phyloP scores from a whole-genome alignment of 2,797 vertebrate genomes.

The Forpus xanthops region DNA sequence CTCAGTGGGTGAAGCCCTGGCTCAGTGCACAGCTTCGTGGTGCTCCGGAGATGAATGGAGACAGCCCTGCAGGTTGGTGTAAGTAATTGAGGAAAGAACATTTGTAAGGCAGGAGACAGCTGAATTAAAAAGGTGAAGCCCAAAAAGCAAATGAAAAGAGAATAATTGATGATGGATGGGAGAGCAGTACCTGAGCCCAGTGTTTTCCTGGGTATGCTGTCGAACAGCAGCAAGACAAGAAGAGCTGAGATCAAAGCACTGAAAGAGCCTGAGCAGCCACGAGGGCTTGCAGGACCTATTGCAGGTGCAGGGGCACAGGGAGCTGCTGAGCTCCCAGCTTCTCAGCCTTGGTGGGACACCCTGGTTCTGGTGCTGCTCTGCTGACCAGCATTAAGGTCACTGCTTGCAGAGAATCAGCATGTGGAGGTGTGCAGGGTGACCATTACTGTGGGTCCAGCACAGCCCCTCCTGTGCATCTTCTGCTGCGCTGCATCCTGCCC shows the following conservation, averaged over 20 bases:
- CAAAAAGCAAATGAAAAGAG: slow-evolving; percentile 51
- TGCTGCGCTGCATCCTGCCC: not conserved
- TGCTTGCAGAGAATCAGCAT: not conserved
- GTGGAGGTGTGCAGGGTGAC: not conserved
- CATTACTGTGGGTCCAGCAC: not conserved
- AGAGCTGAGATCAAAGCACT: not conserved
- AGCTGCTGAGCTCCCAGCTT: not conserved
- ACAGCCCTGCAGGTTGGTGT: not conserved
- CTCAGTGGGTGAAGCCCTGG: not conserved
- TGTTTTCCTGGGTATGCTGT: not conserved
- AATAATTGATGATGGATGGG: slow-evolving; percentile 48
- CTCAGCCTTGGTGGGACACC: not conserved
- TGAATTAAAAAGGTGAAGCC: slow-evolving; percentile 56
- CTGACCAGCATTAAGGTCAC: rapidly evolving
- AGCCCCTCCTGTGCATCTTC: not conserved
- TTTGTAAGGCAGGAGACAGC: slow-evolving; percentile 57
- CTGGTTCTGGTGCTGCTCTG: not conserved
- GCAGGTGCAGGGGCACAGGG: not conserved
- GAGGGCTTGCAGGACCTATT: not conserved
- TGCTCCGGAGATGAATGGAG: not conserved
- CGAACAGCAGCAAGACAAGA: not conserved
- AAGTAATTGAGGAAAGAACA: slow-evolving; percentile 33
- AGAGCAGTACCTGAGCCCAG: not conserved
- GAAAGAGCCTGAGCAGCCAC: not conserved
- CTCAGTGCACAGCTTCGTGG: not conserved